Conservation (phyloP, 2,113 vertebrate genomes). For the Zootoca vivipara region DNA sequence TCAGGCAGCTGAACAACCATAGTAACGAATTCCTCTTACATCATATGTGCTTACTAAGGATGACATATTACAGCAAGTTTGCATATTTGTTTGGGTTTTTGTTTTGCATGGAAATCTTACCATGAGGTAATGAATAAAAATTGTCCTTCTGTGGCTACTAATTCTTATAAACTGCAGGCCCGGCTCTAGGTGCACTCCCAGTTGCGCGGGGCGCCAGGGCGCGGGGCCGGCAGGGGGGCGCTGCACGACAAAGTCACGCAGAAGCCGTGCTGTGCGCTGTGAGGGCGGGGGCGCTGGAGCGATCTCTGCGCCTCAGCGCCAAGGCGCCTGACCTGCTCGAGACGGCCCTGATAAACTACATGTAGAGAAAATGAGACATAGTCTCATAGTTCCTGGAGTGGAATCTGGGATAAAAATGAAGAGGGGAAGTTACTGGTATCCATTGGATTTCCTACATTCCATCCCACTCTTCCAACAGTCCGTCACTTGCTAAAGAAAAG, state of each 20-base stretch:
- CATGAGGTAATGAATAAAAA: not conserved
- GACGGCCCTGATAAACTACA: not conserved
- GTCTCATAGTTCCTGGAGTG: not conserved
- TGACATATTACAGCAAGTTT: not conserved
- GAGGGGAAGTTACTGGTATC: no score
- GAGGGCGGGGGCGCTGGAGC: no score
- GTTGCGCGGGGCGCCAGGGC: no score
- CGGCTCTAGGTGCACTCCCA: no score
- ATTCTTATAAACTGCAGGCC: not conserved
- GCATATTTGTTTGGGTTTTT: not conserved
- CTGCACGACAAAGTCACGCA: no score
- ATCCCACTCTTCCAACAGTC: not conserved
- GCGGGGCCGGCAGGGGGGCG: no score
- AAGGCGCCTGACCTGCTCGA: no score
- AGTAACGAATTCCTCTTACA: not conserved
- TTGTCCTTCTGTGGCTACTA: not conserved
- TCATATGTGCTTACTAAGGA: not conserved
- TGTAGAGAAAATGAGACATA: not conserved
- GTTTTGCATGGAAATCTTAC: not conserved
- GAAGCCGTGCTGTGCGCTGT: no score
- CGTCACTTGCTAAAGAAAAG: not conserved
- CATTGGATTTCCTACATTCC: not conserved
- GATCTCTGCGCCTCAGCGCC: no score
- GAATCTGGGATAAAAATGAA: not conserved
- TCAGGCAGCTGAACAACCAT: constrained; percentile 7